phyloP scores from a whole-genome alignment of 2,797 vertebrate species.

The Aythya fuligula region DNA sequence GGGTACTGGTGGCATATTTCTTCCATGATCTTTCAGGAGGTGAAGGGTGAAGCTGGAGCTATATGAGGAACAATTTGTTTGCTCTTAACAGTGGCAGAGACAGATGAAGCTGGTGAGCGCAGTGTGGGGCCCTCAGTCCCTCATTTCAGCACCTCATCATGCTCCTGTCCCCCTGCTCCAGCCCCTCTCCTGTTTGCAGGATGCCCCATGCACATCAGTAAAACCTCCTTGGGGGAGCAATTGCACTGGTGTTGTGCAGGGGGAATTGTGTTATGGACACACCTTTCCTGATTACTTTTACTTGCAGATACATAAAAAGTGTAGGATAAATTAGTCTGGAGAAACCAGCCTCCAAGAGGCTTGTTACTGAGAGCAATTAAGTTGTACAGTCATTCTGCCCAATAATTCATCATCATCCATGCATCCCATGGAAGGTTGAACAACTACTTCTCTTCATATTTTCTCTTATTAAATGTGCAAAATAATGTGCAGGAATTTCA shows the following conservation, averaged over 20 bases:
- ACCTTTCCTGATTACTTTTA: not conserved
- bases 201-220: not conserved
- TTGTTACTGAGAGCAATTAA: not conserved
- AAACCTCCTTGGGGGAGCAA: not conserved
- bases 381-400: not conserved
- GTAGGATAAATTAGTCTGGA: not conserved
- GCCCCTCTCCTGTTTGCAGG: not conserved
- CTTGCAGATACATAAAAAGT: not conserved
- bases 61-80: constrained; percentile 37
- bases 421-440: not conserved
- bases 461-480: too few relatives aligned
- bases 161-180: not conserved
- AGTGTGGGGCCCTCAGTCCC: not conserved
- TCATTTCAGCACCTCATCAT: not conserved
- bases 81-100: not conserved
- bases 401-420: not conserved
- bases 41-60: constrained; percentile 20
- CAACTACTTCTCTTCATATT: not conserved
- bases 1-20: not conserved
- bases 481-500: not conserved
- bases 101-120: not conserved
- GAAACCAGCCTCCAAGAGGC: not conserved
- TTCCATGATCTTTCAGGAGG: constrained; percentile 10
- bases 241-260: not conserved
- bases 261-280: accelerated